A percentile compares a stretch with the other conserved stretches of the same genome.
These are phyloP conservation scores for Cataglyphis albicans DNA, from an alignment of 2,888 invertebrate species.

Conservation along the genomic window DNA sequence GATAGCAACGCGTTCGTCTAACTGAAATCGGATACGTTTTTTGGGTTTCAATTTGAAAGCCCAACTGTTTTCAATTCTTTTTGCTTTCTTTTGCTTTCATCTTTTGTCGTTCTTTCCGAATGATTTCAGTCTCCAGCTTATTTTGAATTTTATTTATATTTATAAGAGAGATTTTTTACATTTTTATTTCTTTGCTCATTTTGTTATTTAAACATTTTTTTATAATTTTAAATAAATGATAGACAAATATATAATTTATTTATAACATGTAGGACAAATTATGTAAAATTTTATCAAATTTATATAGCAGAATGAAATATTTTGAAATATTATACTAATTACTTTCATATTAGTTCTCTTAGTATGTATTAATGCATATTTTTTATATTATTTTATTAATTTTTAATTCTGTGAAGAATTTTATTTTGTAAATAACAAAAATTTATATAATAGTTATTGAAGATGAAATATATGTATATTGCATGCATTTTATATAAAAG, in stretches of 20 bases:
- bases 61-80: conserved; percentile 54
- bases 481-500: not conserved
- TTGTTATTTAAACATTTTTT: not conserved
- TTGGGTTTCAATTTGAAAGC: conserved; percentile 72
- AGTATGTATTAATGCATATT: not conserved
- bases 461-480: not conserved
- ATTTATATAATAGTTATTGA: not conserved
- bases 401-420: not conserved
- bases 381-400: not conserved
- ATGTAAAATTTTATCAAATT: not conserved
- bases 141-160: conserved; percentile 41
- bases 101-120: conserved; percentile 50
- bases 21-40: conserved; percentile 74
- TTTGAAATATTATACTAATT: not conserved
- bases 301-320: not conserved
- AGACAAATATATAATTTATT: not conserved
- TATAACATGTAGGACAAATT: not conserved
- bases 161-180: not conserved
- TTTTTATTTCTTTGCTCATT: not conserved
- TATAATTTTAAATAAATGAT: not conserved
- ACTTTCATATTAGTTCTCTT: not conserved
- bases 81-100: conserved; percentile 33
- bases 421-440: not conserved
- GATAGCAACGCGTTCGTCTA: conserved; percentile 57
- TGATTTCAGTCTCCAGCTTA: conserved; percentile 36